Conservation (phyloP, 2,113 vertebrate genomes). For the Pedionomus torquatus region DNA sequence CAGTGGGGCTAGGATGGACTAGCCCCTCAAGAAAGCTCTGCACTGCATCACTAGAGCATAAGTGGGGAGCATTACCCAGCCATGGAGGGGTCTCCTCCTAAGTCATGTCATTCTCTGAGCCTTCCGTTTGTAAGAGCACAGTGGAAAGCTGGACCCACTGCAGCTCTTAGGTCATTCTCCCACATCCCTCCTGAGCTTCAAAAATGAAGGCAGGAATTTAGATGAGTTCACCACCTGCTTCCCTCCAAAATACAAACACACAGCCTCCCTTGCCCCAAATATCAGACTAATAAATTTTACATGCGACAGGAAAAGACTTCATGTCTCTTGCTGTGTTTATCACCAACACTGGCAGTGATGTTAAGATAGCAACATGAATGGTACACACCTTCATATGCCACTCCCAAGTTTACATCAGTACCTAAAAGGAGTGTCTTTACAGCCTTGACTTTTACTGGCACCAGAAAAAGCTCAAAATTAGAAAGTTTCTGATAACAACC, state of each 20-base stretch:
- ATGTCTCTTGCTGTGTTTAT: background rate
- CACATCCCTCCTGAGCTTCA: background rate
- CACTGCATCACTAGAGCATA: background rate
- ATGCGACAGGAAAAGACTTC: background rate
- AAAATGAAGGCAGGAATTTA: background rate
- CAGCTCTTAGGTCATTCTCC: background rate
- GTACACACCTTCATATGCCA: background rate
- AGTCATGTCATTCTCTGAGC: background rate
- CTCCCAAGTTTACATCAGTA: background rate
- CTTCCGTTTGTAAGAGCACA: fast-evolving
- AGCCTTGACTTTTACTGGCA: background rate
- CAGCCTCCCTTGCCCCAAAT: fast-evolving
- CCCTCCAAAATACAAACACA: background rate
- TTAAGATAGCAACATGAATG: background rate
- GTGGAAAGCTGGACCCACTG: background rate
- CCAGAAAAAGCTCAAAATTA: background rate
- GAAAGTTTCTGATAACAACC: background rate
- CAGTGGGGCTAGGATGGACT: background rate
- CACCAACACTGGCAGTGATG: background rate
- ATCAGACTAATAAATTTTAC: background rate
- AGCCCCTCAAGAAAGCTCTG: background rate
- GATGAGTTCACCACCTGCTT: background rate
- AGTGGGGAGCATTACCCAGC: fast-evolving
- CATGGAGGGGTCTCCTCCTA: fast-evolving
- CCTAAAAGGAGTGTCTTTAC: background rate